Evolutionary conservation across 1,140 invertebrate species (phyloP), one percentile per base, ranked within the genome.

Genomic region (Drosophila pseudoananassae): DNA sequence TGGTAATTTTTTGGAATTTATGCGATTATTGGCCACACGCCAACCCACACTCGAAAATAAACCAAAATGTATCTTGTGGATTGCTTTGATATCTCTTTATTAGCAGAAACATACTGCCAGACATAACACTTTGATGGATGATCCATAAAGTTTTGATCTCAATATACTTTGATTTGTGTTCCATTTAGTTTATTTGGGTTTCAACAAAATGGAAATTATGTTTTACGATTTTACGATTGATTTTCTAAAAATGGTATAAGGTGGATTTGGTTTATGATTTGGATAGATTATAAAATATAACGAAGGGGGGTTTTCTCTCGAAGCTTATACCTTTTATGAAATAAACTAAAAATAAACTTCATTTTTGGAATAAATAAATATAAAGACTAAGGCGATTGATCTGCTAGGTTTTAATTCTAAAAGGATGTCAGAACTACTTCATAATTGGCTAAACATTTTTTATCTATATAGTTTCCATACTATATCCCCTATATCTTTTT

Each of bases 11-110:
- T 59, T 27, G 27, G 66, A 33, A 51, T 60, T 47, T 58, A 36
- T 78, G 60, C 51, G 78, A 80, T 80, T 81, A 80, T 80, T 81
- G 78, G 78, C 60, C 78, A 76, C 78, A 58, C 78, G 78, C 72
- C 78, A 61, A 46, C 78, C 78, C 70, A 72, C 78, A 49, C 78
- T 2, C 8, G 9, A 31, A 31, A 10, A 56, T 45, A 45, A 5
- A 8, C 38, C 15, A 63, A 65, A 40, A 40, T 15, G 31, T 64
- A 64, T 64, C 61, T 47, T 64, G 29, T 12, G 53, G 33, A 8
- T 45, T 55, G 31, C 20, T 10, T 6, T 27, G 15, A 25, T 25
- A 15, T 55, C 25, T 49, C 31, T 61, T 63, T 49, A 47, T 65
- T 61, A 20, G 20, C 20, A 20, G 20, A 20, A 20, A 20, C 20